These are phyloP conservation scores for Pardosa pseudoannulata DNA, from an alignment of 2,888 invertebrate genomes.

Conservation along the genomic window DNA sequence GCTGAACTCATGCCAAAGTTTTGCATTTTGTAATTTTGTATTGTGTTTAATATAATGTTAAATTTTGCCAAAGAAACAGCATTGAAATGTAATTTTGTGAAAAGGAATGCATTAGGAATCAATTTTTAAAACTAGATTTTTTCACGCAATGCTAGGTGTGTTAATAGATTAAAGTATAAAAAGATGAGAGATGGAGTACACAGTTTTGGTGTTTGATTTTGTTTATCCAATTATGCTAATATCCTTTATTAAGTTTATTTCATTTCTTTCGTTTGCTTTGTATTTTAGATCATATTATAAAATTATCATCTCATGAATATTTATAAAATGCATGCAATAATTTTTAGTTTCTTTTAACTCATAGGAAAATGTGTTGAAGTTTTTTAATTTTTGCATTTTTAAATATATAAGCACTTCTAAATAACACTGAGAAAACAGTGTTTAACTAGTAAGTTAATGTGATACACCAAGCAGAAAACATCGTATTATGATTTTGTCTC, in stretches of 20 bases:
- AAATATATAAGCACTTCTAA: background rate
- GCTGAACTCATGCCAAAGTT: background rate
- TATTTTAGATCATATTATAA: background rate
- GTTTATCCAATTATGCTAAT: background rate
- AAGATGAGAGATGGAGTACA: background rate
- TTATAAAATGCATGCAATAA: background rate
- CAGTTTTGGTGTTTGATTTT: constrained; percentile 1
- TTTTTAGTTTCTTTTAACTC: background rate
- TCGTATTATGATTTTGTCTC: too few relatives aligned
- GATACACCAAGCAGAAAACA: too few relatives aligned
- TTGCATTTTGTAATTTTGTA: background rate
- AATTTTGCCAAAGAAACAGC: background rate
- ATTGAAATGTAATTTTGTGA: background rate
- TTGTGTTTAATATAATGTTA: background rate
- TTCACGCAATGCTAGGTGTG: background rate
- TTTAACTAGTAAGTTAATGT: too few relatives aligned
- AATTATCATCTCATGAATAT: background rate
- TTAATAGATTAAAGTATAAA: background rate
- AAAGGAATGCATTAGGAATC: background rate
- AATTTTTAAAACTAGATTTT: background rate
- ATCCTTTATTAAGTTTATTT: constrained; percentile 2
- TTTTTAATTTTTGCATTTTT: background rate
- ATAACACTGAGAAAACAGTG: background rate
- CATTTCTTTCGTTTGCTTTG: background rate
- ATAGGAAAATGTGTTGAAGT: background rate